phyloP scores from a whole-genome alignment of 2,888 invertebrate genomes.

The Drosophila fungiperda region DNA sequence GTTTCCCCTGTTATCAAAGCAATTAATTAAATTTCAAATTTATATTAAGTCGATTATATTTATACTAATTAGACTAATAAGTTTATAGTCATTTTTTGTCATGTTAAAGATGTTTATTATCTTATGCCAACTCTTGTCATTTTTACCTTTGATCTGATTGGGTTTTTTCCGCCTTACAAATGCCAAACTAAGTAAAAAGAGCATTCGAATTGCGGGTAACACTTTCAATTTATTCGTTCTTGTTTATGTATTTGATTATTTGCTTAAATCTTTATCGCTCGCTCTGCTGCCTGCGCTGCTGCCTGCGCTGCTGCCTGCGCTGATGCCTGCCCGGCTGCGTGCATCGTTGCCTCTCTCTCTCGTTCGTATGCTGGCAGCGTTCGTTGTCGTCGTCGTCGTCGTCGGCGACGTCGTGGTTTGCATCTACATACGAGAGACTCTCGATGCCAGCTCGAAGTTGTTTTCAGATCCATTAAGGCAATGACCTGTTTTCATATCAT shows the following conservation, averaged over 20 bases:
- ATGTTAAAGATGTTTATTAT: neutral
- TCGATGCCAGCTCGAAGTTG: conserved; percentile 32
- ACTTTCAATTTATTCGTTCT: conserved; percentile 29
- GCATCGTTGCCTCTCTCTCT: conserved; percentile 47
- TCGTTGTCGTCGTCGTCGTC: conserved; percentile 47
- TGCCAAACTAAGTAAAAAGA: conserved; percentile 5
- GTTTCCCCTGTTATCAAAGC: neutral
- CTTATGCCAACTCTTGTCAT: neutral
- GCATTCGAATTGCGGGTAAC: conserved; percentile 24
- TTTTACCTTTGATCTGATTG: neutral
- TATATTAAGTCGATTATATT: neutral
- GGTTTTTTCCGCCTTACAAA: neutral
- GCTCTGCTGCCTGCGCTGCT: conserved; percentile 32
- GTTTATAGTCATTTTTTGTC: neutral
- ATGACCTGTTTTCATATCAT: conserved; percentile 83
- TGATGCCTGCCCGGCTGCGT: conserved; percentile 35
- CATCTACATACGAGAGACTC: conserved; percentile 57
- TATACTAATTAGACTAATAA: no score
- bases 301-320: conserved; percentile 35
- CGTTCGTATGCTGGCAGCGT: conserved; percentile 74
- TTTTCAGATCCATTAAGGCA: conserved; percentile 82
- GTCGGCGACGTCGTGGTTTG: conserved; percentile 58
- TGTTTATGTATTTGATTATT: conserved; percentile 78
- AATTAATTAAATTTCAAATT: no score
- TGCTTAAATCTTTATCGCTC: conserved; percentile 82